Evolutionary conservation across 2,888 invertebrate genomes (phyloP).

Genomic region (Emmelina monodactyla): DNA sequence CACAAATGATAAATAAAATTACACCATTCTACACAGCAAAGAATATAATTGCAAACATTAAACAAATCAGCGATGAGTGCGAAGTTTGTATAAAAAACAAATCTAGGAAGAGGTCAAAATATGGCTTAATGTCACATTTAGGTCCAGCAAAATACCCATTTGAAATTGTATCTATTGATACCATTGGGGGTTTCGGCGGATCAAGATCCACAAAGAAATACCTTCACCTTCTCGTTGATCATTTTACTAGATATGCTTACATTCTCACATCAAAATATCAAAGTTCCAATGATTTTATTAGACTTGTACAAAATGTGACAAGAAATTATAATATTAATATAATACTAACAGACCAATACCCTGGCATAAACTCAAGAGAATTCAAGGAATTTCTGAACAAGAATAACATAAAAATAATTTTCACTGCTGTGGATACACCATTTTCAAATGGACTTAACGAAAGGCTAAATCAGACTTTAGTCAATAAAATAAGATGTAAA

Average conservation of each 20-base stretch:
- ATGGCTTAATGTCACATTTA: constrained; percentile 18
- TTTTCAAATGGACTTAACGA: constrained; percentile 19
- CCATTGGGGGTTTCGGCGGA: constrained; percentile 19
- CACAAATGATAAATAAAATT: constrained; percentile 16
- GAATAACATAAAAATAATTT: constrained; percentile 18
- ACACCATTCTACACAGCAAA: constrained; percentile 15
- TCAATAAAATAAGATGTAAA: constrained; percentile 22
- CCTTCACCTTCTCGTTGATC: constrained; percentile 17
- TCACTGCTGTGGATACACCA: constrained; percentile 22
- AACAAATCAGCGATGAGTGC: constrained; percentile 12
- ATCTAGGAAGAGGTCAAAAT: constrained; percentile 16
- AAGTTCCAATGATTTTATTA: constrained; percentile 17
- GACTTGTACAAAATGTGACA: constrained; percentile 14
- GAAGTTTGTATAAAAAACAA: constrained; percentile 18
- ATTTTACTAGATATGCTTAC: constrained; percentile 10
- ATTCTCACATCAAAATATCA: constrained; percentile 19
- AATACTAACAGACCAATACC: no score
- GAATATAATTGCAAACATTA: constrained; percentile 15
- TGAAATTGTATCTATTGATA: constrained; percentile 17
- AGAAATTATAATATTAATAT: constrained; percentile 10
- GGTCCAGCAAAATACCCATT: constrained; percentile 17
- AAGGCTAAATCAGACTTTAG: constrained; percentile 20
- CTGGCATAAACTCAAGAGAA: constrained; percentile 12
- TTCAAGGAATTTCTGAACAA: constrained; percentile 9
- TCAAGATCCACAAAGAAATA: constrained; percentile 19